These are phyloP conservation scores for Heliconius charithonia DNA, from an alignment of 2,888 invertebrate species.

Conservation along the genomic window DNA sequence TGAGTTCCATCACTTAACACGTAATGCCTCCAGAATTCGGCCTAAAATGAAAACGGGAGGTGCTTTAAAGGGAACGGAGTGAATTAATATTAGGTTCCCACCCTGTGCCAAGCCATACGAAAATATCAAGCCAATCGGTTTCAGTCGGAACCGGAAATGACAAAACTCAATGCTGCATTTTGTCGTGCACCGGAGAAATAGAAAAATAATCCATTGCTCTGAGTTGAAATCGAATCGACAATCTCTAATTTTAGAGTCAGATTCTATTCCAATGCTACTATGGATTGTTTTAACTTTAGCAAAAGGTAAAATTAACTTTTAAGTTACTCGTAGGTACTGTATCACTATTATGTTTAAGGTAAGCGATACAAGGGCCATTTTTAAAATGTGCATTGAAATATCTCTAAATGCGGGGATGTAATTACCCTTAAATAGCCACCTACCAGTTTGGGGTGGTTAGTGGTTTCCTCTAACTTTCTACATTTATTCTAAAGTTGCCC, in stretches of 20 bases:
- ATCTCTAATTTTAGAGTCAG: no score
- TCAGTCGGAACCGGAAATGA: neutral
- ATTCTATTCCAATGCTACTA: no score
- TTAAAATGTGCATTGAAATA: slow-evolving; percentile 58
- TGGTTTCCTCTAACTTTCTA: slow-evolving; percentile 60
- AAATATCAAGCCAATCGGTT: no score
- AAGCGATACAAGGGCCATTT: neutral
- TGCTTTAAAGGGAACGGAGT: no score
- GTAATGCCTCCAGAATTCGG: no score
- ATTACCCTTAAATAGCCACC: slow-evolving; percentile 68
- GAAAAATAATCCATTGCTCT: neutral
- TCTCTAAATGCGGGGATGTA: slow-evolving; percentile 59
- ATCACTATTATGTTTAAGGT: neutral
- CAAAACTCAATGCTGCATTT: neutral
- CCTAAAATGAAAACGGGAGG: no score
- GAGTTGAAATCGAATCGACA: neutral
- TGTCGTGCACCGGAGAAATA: neutral
- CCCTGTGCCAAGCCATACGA: no score
- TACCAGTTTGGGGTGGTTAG: slow-evolving; percentile 69
- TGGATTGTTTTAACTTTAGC: no score
- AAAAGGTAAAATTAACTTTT: neutral
- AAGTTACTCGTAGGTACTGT: neutral
- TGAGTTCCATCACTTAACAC: no score
- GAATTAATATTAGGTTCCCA: no score
- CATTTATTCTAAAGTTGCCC: slow-evolving; percentile 70